phyloP scores from a whole-genome alignment of 2,113 vertebrate genomes.

The Dinomys branickii region DNA sequence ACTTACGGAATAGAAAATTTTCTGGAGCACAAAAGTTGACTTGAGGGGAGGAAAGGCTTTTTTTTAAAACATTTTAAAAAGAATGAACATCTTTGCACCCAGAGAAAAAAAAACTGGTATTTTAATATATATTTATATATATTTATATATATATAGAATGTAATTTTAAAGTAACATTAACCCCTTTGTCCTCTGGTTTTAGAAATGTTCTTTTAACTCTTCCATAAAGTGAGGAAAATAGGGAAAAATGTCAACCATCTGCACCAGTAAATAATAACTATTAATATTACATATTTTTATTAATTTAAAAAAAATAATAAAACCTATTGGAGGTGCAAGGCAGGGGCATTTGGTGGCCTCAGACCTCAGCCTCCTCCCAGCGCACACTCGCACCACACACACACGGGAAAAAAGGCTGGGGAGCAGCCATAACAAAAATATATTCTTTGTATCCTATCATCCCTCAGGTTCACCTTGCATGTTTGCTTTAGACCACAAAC shows the following conservation, averaged over 20 bases:
- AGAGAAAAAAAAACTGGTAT: conserved; percentile 88
- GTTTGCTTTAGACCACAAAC: conserved; percentile 87
- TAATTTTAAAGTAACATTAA: conserved; percentile 92
- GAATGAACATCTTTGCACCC: conserved; percentile 89
- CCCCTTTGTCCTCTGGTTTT: conserved; percentile 89
- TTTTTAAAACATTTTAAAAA: conserved; percentile 86
- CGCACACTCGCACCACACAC: conserved; percentile 86
- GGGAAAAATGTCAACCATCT: conserved; percentile 90
- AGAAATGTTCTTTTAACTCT: conserved; percentile 88
- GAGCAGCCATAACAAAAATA: conserved; percentile 96
- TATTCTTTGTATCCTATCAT: conserved; percentile 94
- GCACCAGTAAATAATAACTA: conserved; percentile 92
- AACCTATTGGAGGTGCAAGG: conserved; percentile 87
- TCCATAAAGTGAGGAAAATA: conserved; percentile 88
- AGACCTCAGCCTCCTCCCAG: conserved; percentile 80
- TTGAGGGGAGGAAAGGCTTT: conserved; percentile 82
- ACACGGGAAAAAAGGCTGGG: conserved; percentile 79
- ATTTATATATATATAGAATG: conserved; percentile 85
- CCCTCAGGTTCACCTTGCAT: conserved; percentile 88
- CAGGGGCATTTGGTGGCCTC: conserved; percentile 80
- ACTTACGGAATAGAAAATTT: conserved; percentile 90
- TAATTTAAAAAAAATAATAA: conserved; percentile 92
- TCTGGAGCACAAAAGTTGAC: conserved; percentile 91
- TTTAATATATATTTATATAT: conserved; percentile 91
- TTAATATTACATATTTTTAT: conserved; percentile 93